These are phyloP conservation scores for human (Homo sapiens) DNA, from an alignment of 2,113 vertebrate genomes.

Conservation along the genomic window GRCh38 chr2:225509001-225509500, in stretches of 20 bases:
- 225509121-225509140: neutral
- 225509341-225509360: neutral
- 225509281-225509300: neutral
- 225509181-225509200: neutral
- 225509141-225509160: neutral
- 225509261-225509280: neutral
- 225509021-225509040: neutral
- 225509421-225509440: too few relatives aligned
- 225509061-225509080: neutral
- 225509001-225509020: neutral
- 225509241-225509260: neutral
- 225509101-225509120: neutral
- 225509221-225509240: neutral
- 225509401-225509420: too few relatives aligned
- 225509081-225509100: neutral
- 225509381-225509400: neutral
- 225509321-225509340: neutral
- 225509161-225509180: neutral
- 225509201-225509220: neutral
- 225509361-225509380: neutral
- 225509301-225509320: neutral
- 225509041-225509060: accelerated
- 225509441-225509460: too few relatives aligned
- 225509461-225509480: too few relatives aligned
- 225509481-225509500: too few relatives aligned